Percentiles rank a stretch among this genome's conserved stretches.
Conservation (phyloP, 2,888 invertebrate species). For the Oxyscelio sp. region DNA sequence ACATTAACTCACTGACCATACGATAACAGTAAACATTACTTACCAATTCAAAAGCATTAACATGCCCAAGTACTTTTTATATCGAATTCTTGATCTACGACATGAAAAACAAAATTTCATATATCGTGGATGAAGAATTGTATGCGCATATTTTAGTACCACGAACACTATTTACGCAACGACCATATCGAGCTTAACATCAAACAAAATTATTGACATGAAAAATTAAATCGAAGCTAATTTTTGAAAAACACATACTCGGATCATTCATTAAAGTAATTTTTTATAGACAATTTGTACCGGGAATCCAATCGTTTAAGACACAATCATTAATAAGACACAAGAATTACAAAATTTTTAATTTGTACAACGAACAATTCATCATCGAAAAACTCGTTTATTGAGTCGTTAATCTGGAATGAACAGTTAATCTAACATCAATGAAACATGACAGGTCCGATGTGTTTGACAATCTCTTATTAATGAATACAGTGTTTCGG, state of each 20-base stretch:
- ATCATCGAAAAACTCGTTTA: slow-evolving; percentile 47
- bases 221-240: no score
- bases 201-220: not conserved
- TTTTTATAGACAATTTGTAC: slow-evolving; percentile 13
- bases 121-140: no score
- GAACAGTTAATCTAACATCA: slow-evolving; percentile 35
- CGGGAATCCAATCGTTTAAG: slow-evolving; percentile 25
- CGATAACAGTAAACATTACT: no score
- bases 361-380: slow-evolving; percentile 32
- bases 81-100: no score
- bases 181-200: no score
- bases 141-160: no score
- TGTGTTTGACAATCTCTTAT: slow-evolving; percentile 40
- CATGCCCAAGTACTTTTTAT: no score
- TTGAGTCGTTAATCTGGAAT: slow-evolving; percentile 46
- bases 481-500: slow-evolving; percentile 42
- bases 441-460: slow-evolving; percentile 38
- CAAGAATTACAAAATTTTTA: slow-evolving; percentile 42
- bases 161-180: no score
- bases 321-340: slow-evolving; percentile 35
- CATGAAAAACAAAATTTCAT: no score
- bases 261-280: slow-evolving; percentile 15
- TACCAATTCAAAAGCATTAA: no score
- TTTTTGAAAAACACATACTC: not conserved
- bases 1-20: no score